Evolutionary conservation across 30 jellyfish, hydroid and myxozoan genomes (phyloP).

Genomic region (Rhopilema esculentum): DNA sequence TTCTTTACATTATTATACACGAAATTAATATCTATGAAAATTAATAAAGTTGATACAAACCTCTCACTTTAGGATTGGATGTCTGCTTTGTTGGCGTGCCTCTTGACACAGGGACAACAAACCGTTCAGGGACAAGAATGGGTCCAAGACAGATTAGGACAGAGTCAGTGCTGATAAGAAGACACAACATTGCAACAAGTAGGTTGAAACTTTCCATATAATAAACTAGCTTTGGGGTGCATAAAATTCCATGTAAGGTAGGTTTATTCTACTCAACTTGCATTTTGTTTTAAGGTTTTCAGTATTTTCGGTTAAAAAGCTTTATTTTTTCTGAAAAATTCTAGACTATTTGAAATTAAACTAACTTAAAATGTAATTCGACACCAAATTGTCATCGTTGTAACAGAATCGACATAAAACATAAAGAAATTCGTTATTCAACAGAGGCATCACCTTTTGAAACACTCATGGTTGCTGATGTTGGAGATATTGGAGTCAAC

Average conservation of each 20-base stretch:
- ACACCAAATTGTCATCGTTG: too few relatives aligned
- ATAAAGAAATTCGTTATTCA: neutral
- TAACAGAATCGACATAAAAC: too few relatives aligned
- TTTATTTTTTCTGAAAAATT: too few relatives aligned
- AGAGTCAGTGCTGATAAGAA: constrained; percentile 81
- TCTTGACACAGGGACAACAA: constrained; percentile 78
- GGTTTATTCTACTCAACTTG: too few relatives aligned
- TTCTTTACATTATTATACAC: too few relatives aligned
- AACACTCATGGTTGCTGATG: constrained; percentile 77
- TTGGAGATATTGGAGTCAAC: constrained; percentile 65
- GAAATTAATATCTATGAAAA: neutral
- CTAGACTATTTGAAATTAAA: too few relatives aligned
- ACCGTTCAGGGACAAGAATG: constrained; percentile 81
- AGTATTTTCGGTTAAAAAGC: too few relatives aligned
- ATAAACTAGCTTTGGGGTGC: neutral
- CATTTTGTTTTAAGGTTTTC: too few relatives aligned
- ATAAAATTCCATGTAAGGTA: too few relatives aligned
- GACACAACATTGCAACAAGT: constrained; percentile 84
- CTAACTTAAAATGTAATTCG: too few relatives aligned
- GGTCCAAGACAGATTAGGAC: constrained; percentile 90
- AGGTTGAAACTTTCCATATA: neutral
- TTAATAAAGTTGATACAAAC: neutral
- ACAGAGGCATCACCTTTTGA: constrained; percentile 77
- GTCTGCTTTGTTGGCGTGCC: constrained; percentile 91
- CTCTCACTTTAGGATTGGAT: constrained; percentile 65